These are phyloP conservation scores for Vespertilio murinus DNA, from an alignment of 2,797 vertebrate genomes.

Conservation along the genomic window DNA sequence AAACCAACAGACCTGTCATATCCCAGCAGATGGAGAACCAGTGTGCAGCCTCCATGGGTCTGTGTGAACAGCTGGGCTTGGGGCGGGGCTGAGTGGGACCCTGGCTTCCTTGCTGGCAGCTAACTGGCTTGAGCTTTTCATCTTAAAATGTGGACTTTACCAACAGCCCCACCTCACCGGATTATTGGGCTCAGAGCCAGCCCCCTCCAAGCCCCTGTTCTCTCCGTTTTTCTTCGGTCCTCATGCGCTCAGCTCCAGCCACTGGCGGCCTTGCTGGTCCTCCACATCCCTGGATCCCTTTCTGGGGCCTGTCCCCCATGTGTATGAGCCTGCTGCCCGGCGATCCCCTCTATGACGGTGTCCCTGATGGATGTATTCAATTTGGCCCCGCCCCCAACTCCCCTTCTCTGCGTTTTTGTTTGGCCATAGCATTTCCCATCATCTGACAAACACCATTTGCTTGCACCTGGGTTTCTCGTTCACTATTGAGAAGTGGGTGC, in stretches of 20 bases:
- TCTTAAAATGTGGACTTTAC: neutral
- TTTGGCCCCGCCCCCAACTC: neutral
- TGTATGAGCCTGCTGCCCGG: neutral
- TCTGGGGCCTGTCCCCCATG: neutral
- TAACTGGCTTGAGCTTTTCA: neutral
- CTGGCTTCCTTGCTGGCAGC: rapidly evolving
- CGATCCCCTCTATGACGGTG: rapidly evolving
- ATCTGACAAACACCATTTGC: neutral
- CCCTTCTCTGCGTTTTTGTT: neutral
- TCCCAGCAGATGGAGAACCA: rapidly evolving
- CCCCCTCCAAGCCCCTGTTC: rapidly evolving
- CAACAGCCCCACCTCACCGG: neutral
- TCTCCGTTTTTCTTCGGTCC: too few relatives aligned
- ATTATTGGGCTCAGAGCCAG: neutral
- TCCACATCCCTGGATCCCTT: neutral
- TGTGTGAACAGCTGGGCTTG: neutral
- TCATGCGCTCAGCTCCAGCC: neutral
- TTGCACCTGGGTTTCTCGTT: neutral
- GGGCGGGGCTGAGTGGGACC: neutral
- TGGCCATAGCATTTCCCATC: too few relatives aligned
- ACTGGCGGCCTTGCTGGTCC: neutral
- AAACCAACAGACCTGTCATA: neutral
- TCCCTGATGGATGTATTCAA: neutral
- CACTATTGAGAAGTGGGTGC: too few relatives aligned
- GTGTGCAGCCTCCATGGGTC: neutral